Conservation (phyloP, 2,113 vertebrate genomes). For the Enhydra lutris region DNA sequence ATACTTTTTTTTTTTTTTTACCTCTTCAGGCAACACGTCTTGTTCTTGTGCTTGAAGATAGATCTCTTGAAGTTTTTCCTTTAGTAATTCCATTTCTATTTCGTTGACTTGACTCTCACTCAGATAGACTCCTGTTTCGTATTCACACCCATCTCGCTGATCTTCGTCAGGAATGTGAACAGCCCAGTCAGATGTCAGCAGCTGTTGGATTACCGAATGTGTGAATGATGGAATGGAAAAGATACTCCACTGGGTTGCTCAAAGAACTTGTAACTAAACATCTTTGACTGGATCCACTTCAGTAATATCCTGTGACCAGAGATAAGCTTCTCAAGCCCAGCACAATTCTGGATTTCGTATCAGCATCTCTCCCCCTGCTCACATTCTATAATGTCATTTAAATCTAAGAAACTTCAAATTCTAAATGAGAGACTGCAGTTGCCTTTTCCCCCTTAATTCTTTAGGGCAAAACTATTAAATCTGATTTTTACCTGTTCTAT, state of each 20-base stretch:
- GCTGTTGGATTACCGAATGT: constrained; percentile 22
- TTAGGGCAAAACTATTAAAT: background rate
- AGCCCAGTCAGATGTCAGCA: constrained; percentile 76
- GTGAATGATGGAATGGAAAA: background rate
- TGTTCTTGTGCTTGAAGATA: constrained; percentile 70
- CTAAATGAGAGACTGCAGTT: background rate
- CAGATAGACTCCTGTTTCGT: constrained; percentile 15
- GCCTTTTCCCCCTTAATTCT: background rate
- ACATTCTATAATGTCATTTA: constrained; percentile 1
- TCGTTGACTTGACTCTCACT: constrained; percentile 64
- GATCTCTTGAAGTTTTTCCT: constrained; percentile 83
- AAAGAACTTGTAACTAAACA: constrained; percentile 6
- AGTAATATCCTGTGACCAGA: background rate
- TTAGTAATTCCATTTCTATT: constrained; percentile 80
- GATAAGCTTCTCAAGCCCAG: background rate
- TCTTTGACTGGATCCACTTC: background rate
- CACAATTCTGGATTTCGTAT: background rate
- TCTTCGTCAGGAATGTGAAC: constrained; percentile 76
- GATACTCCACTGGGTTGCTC: background rate
- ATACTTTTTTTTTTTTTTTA: constrained; percentile 25
- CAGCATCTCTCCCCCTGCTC: background rate
- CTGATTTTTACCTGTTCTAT: constrained; percentile 73
- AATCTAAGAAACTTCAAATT: background rate
- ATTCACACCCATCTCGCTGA: constrained; percentile 65
- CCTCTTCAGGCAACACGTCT: constrained; percentile 72